These are phyloP conservation scores for Xenops minutus DNA, from an alignment of 2,797 vertebrate genomes.

Conservation along the genomic window DNA sequence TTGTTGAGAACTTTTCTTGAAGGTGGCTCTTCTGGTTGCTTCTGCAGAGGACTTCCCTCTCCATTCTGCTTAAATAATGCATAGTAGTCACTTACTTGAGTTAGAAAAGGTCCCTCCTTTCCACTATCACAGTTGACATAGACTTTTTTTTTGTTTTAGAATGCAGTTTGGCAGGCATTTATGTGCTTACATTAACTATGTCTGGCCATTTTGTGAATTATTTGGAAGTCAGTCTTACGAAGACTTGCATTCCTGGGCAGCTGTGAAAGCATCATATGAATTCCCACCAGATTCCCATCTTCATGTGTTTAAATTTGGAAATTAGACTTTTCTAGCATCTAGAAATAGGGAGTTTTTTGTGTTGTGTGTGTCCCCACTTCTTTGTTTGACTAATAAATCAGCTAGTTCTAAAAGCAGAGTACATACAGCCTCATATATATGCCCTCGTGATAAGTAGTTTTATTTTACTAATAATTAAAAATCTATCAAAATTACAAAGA, in stretches of 20 bases:
- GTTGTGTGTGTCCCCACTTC: not conserved
- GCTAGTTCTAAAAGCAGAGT: not conserved
- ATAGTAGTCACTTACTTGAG: not conserved
- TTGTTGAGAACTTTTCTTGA: not conserved
- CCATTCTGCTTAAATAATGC: not conserved
- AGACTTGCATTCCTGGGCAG: not conserved
- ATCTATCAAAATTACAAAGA: not conserved
- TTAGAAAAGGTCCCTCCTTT: not conserved
- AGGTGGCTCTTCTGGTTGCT: not conserved
- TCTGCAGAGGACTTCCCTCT: not conserved
- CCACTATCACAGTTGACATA: not conserved
- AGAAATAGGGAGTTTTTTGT: not conserved
- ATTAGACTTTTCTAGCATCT: not conserved
- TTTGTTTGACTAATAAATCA: not conserved
- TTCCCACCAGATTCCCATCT: not conserved
- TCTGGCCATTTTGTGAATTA: not conserved
- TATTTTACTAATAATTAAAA: not conserved
- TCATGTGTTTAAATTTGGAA: not conserved
- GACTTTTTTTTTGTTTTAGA: not conserved
- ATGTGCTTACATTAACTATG: not conserved
- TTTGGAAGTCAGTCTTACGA: not conserved
- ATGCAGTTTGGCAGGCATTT: not conserved
- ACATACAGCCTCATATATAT: not conserved
- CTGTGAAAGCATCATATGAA: accelerated
- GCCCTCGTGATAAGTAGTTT: not conserved